A percentile compares a stretch with the other conserved stretches of the same genome.
Conservation (phyloP, 2,888 invertebrate species). For the Drosophila sordidula region DNA sequence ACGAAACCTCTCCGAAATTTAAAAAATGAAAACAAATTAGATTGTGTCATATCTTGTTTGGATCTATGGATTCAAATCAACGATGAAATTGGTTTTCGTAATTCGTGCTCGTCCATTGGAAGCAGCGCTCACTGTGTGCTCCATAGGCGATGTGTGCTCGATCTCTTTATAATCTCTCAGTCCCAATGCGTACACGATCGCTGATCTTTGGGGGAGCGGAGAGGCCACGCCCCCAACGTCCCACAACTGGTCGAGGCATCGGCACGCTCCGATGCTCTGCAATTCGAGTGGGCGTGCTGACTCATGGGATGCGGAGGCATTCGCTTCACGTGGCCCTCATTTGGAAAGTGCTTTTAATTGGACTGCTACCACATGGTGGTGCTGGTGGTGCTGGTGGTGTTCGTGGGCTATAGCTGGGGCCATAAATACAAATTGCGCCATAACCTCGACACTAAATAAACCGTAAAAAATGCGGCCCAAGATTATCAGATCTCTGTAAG, state of each 20-base stretch:
- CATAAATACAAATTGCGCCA: conserved; percentile 79
- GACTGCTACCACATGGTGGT: conserved; percentile 64
- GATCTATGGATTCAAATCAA: too few species aligned
- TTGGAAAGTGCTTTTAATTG: conserved; percentile 69
- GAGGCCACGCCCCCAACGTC: conserved; percentile 33
- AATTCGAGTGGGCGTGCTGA: conserved; percentile 48
- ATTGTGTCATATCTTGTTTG: too few species aligned
- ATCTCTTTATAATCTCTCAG: conserved; percentile 6
- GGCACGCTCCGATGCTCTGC: conserved; percentile 7
- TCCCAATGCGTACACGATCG: background rate
- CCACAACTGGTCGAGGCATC: conserved; percentile 31
- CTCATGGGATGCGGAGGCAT: conserved; percentile 34
- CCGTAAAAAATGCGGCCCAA: conserved; percentile 58
- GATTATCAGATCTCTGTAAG: conserved; percentile 14
- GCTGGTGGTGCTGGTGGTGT: conserved; percentile 1
- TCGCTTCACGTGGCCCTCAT: conserved; percentile 48
- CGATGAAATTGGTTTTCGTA: background rate
- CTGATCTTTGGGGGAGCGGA: background rate
- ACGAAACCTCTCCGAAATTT: too few species aligned
- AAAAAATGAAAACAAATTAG: too few species aligned
- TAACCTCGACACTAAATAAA: conserved; percentile 73
- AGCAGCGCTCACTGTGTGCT: conserved; percentile 22
- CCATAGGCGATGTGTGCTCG: background rate
- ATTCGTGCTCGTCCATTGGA: background rate
- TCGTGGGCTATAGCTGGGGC: conserved; percentile 22